Percentiles rank a stretch among this genome's conserved stretches.
These are phyloP conservation scores for Syngnathus floridae DNA, from an alignment of 2,113 vertebrate species.

Conservation along the genomic window DNA sequence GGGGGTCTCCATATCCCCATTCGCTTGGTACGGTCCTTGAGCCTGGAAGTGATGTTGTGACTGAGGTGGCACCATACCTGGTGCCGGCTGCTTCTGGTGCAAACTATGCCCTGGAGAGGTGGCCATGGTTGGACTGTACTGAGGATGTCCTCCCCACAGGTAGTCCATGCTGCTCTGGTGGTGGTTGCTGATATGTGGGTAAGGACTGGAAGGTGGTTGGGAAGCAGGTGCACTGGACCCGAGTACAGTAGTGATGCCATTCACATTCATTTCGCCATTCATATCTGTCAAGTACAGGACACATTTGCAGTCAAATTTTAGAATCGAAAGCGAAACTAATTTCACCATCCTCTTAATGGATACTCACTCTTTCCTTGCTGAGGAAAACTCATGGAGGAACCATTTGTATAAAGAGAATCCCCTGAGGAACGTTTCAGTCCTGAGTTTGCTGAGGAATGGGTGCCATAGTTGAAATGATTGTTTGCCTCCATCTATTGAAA, in stretches of 20 bases:
- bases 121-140: slow-evolving; percentile 72
- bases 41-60: slow-evolving; percentile 73
- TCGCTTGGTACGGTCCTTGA: slow-evolving; percentile 83
- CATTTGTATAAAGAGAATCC: slow-evolving; percentile 86
- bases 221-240: slow-evolving; percentile 83
- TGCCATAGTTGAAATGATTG: slow-evolving; percentile 87
- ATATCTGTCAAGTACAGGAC: slow-evolving; percentile 71
- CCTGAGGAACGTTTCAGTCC: slow-evolving; percentile 92
- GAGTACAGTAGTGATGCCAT: slow-evolving; percentile 93
- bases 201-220: slow-evolving; percentile 74
- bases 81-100: slow-evolving; percentile 80
- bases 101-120: slow-evolving; percentile 60
- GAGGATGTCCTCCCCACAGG: slow-evolving; percentile 84
- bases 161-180: slow-evolving; percentile 77
- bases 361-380: slow-evolving; percentile 90
- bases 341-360: not conserved
- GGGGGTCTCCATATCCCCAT: slow-evolving; percentile 73
- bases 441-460: slow-evolving; percentile 87
- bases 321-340: not conserved
- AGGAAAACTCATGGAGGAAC: slow-evolving; percentile 84
- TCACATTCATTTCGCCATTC: slow-evolving; percentile 95
- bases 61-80: slow-evolving; percentile 63
- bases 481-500: slow-evolving; percentile 84
- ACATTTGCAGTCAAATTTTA: not conserved
- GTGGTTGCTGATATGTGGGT: slow-evolving; percentile 74